Percentiles rank a stretch among this genome's conserved stretches.
Evolutionary conservation across 2,113 vertebrate genomes (phyloP).

Genomic region (Catharus fuscescens): DNA sequence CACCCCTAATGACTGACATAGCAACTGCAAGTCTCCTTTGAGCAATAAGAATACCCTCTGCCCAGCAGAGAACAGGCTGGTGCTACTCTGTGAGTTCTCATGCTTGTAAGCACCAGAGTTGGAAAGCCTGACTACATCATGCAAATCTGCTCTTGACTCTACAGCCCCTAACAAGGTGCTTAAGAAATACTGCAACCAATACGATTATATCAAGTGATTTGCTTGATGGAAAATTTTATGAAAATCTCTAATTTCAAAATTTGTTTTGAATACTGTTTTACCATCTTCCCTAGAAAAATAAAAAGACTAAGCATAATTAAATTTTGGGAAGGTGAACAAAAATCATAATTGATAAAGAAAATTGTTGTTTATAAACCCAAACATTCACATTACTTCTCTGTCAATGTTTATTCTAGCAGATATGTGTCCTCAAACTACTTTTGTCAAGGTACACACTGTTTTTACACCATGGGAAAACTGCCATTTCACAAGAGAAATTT

Average conservation of each 20-base stretch:
- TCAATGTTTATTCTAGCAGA: background rate
- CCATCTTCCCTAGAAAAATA: background rate
- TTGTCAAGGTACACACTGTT: background rate
- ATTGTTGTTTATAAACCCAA: background rate
- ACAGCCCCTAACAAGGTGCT: background rate
- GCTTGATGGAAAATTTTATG: background rate
- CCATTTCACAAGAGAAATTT: background rate
- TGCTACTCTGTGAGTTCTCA: background rate
- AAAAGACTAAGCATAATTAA: background rate
- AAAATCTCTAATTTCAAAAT: background rate
- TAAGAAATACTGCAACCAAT: background rate
- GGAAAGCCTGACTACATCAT: background rate
- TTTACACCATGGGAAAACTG: background rate
- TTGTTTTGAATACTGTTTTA: background rate
- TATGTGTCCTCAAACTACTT: background rate
- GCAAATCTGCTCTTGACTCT: background rate
- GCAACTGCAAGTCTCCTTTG: background rate
- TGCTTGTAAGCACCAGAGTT: background rate
- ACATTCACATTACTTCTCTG: background rate
- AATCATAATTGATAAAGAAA: background rate
- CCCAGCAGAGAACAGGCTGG: background rate
- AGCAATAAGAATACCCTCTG: background rate
- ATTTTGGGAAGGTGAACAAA: background rate
- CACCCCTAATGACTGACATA: background rate
- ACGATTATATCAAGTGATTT: background rate